These are phyloP conservation scores for Megaceryle maxima DNA, from an alignment of 2,113 vertebrate species.

Conservation along the genomic window DNA sequence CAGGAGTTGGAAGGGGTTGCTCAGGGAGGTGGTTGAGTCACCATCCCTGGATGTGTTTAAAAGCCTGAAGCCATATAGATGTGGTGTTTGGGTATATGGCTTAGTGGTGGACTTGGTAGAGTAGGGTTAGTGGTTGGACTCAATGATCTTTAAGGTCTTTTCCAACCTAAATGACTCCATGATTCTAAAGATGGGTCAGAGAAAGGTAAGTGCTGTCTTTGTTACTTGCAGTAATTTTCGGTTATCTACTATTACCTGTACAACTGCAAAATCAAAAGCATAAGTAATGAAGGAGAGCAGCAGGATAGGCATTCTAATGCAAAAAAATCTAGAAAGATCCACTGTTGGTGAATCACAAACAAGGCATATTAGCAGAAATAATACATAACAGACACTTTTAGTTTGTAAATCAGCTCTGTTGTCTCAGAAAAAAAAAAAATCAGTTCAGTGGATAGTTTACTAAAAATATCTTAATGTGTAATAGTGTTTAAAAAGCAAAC, in stretches of 20 bases:
- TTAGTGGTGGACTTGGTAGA: too few relatives aligned
- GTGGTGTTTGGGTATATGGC: too few relatives aligned
- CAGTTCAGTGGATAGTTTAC: neutral
- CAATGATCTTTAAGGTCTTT: too few relatives aligned
- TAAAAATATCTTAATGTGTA: neutral
- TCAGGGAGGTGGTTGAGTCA: too few relatives aligned
- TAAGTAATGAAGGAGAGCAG: neutral
- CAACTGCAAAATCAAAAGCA: neutral
- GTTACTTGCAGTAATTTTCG: neutral
- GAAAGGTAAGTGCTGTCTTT: neutral
- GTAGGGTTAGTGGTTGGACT: too few relatives aligned
- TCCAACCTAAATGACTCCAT: too few relatives aligned
- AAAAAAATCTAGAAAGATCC: neutral
- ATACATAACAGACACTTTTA: neutral
- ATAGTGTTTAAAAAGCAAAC: neutral
- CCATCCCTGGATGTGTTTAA: too few relatives aligned
- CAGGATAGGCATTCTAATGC: neutral
- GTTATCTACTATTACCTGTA: neutral
- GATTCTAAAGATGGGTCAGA: neutral
- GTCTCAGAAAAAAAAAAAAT: neutral
- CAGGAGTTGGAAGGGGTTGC: too few relatives aligned
- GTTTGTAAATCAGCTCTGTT: neutral
- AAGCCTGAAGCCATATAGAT: too few relatives aligned
- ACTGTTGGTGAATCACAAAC: neutral
- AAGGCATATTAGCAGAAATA: neutral